phyloP scores from a whole-genome alignment of 2,888 invertebrate genomes.

The Eilema caniola region DNA sequence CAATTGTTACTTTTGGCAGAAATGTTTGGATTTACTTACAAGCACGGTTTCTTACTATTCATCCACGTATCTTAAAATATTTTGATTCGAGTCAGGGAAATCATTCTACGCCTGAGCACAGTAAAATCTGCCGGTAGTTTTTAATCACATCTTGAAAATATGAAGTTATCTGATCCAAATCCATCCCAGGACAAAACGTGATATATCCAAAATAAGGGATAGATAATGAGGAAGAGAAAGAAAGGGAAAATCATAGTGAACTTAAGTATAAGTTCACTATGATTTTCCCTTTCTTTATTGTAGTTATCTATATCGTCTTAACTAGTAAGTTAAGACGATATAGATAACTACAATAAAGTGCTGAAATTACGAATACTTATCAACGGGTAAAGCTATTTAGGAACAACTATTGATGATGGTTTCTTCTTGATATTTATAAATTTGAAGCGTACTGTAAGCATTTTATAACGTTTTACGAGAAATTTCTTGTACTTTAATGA shows the following conservation, averaged over 20 bases:
- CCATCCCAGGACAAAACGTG: not conserved
- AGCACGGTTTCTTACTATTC: not conserved
- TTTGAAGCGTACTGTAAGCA: too few relatives aligned
- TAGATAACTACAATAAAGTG: not conserved
- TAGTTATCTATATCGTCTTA: too few relatives aligned
- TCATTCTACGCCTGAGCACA: not conserved
- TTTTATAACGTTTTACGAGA: too few relatives aligned
- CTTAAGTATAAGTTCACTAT: too few relatives aligned
- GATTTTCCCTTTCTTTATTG: too few relatives aligned
- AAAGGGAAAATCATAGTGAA: not conserved
- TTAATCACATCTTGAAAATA: not conserved
- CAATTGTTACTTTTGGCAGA: constrained; percentile 11
- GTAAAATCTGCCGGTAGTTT: not conserved
- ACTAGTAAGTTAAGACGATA: too few relatives aligned
- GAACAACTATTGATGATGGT: not conserved
- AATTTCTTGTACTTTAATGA: too few relatives aligned
- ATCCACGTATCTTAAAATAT: not conserved
- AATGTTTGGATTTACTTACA: constrained; percentile 9
- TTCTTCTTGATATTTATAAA: not conserved
- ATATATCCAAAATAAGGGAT: not conserved
- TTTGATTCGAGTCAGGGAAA: not conserved
- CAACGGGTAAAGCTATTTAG: not conserved
- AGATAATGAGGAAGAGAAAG: not conserved
- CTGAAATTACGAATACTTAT: not conserved
- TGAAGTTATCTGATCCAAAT: not conserved